These are phyloP conservation scores for Melitaea cinxia DNA, from an alignment of 1,140 invertebrate genomes.

Conservation along the genomic window DNA sequence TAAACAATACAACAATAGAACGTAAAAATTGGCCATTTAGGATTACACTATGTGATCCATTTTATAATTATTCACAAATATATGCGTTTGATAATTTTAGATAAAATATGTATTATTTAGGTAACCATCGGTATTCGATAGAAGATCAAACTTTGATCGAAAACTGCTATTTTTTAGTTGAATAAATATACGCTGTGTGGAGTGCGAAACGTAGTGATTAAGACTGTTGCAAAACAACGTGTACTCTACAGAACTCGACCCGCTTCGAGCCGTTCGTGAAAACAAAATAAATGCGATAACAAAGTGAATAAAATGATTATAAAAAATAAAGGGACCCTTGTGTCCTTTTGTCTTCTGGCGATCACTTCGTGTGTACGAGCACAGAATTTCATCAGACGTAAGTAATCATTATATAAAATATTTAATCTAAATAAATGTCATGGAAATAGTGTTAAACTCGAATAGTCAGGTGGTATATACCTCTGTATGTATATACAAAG, in stretches of 20 bases:
- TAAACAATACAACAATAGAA: neutral
- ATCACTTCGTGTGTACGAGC: slow-evolving; percentile 30
- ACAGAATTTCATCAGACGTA: slow-evolving; percentile 50
- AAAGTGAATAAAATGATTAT: slow-evolving; percentile 45
- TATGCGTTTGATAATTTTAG: too few species aligned
- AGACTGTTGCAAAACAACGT: slow-evolving; percentile 28
- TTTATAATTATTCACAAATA: too few species aligned
- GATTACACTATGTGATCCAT: too few species aligned
- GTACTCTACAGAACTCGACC: slow-evolving; percentile 22
- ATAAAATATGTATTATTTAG: too few species aligned
- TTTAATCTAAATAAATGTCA: too few species aligned
- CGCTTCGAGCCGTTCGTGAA: slow-evolving; percentile 19
- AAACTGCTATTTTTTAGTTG: neutral
- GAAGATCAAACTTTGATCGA: too few species aligned
- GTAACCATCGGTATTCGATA: too few species aligned
- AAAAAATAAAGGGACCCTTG: slow-evolving; percentile 37
- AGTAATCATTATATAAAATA: too few species aligned
- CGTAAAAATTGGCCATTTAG: too few species aligned
- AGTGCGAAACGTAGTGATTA: slow-evolving; percentile 25
- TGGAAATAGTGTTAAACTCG: too few species aligned
- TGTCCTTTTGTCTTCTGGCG: slow-evolving; percentile 46
- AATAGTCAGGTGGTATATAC: too few species aligned
- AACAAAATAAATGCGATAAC: slow-evolving; percentile 44
- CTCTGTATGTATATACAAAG: too few species aligned
- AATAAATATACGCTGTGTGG: slow-evolving; percentile 21